Evolutionary conservation across 2,888 invertebrate genomes (phyloP), one percentile per base, ranked within the genome.

Genomic region (Acleris cristana): DNA sequence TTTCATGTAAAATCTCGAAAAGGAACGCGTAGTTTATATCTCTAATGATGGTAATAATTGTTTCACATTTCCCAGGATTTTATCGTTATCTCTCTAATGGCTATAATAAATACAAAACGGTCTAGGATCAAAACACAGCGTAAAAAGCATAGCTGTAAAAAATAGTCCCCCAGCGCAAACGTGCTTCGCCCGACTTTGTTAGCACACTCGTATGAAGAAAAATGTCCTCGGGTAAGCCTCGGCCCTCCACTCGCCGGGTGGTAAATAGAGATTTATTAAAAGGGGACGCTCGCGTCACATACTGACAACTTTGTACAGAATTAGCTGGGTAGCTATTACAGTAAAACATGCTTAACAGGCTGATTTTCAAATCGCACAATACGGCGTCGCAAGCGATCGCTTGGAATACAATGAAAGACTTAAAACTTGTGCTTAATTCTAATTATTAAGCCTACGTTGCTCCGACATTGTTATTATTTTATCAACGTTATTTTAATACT

Each of bases 241-340:
- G 86, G 87, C 87, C 85, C 89, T 87, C 87, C 81, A 82, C 85
- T 85, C 81, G 86, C 84, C 82, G 79, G 79, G 87, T 86, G 86
- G 88, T 87, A 89, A 91, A 92, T 90, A 90, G 87, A 92, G 91
- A 91, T 92, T 92, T 92, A 92, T 91, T 89, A 89, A 88, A 89
- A 88, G 87, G 87, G 86, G 87, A 85, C 86, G 85, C 78, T 86
- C 83, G 74, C 81, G 75, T 77, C 74, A 61, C 61, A 61, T 49
- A 60, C 23, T 84, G 86, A 86, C 83, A 83, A 83, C 81, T 82
- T 80, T 79, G 78, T 80, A 23, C 62, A 44, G 59, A 60, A 55
- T 65, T 54, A 54, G 48, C 40, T 18, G 30, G 48, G 48, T 18
- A 34, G 16, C 30, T 55, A 26, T 65, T 40, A 40, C 19, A 19